Evolutionary conservation across 2,797 vertebrate species (phyloP).

Genomic region (Ispidina picta): DNA sequence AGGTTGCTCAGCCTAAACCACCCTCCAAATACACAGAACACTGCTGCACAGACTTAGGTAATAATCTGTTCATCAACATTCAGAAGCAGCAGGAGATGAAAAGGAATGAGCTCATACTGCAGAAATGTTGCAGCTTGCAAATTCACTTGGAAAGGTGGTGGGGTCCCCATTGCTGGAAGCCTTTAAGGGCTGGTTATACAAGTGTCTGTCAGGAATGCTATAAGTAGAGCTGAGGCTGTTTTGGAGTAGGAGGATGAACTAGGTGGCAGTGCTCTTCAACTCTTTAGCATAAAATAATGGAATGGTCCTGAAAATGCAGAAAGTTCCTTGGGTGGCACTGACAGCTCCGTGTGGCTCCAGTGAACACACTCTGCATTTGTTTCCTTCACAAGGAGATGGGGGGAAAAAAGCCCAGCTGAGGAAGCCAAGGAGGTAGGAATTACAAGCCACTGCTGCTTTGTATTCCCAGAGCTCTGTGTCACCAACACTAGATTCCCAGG

Average conservation of each 20-base stretch:
- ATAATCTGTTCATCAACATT: conserved; percentile 35
- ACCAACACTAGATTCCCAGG: background rate
- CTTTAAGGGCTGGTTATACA: conserved; percentile 57
- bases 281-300: conserved; percentile 45
- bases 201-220: conserved; percentile 66
- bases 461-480: background rate
- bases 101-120: conserved; percentile 40
- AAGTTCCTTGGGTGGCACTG: conserved; percentile 18
- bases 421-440: background rate
- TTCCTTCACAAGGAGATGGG: background rate
- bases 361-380: background rate
- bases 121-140: conserved; percentile 36
- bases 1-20: background rate
- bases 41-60: background rate
- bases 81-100: conserved; percentile 22
- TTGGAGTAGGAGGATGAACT: conserved; percentile 65
- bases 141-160: background rate
- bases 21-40: background rate
- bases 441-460: background rate
- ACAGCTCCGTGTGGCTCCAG: background rate
- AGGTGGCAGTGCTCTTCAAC: conserved; percentile 62
- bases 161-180: conserved; percentile 27
- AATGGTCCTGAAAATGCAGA: conserved; percentile 12
- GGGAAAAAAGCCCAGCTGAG: background rate
- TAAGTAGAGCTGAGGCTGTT: conserved; percentile 56